Evolutionary conservation across 2,113 vertebrate genomes (phyloP).

Genomic region (Corythoichthys intestinalis): DNA sequence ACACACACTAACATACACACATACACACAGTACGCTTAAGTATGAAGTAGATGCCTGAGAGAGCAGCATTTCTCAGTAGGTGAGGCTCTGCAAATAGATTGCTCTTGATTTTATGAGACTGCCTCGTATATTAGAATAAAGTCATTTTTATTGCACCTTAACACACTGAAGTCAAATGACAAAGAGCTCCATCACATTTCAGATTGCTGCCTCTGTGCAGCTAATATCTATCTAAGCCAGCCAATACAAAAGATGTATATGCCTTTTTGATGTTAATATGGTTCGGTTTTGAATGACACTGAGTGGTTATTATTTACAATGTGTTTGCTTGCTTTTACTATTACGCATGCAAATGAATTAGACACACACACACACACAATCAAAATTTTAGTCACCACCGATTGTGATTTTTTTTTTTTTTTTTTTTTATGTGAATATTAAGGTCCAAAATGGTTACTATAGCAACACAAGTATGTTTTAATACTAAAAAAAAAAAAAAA

Average conservation of each 20-base stretch:
- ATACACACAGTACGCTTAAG: constrained; percentile 50
- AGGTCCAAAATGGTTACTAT: neutral
- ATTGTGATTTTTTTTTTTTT: neutral
- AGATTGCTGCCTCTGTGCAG: neutral
- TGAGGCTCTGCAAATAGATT: constrained; percentile 22
- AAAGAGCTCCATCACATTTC: neutral
- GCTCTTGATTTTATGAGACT: constrained; percentile 23
- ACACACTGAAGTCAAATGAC: neutral
- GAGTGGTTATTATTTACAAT: neutral
- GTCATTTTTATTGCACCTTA: constrained; percentile 14
- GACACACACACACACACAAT: too few species aligned
- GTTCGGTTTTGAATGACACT: neutral
- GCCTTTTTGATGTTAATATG: neutral
- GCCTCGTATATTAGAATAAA: constrained; percentile 21
- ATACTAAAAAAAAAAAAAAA: neutral
- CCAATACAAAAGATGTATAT: neutral
- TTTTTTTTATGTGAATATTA: neutral
- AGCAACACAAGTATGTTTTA: neutral
- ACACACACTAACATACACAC: constrained; percentile 21
- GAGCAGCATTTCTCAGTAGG: constrained; percentile 43
- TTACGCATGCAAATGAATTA: neutral
- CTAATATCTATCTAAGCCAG: neutral
- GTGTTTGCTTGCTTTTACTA: neutral
- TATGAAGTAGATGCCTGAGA: constrained; percentile 57
- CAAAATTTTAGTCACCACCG: neutral